Evolutionary conservation across 1,140 invertebrate genomes (phyloP), one percentile per base, ranked within the genome.

Genomic region (Diorhabda elongata): DNA sequence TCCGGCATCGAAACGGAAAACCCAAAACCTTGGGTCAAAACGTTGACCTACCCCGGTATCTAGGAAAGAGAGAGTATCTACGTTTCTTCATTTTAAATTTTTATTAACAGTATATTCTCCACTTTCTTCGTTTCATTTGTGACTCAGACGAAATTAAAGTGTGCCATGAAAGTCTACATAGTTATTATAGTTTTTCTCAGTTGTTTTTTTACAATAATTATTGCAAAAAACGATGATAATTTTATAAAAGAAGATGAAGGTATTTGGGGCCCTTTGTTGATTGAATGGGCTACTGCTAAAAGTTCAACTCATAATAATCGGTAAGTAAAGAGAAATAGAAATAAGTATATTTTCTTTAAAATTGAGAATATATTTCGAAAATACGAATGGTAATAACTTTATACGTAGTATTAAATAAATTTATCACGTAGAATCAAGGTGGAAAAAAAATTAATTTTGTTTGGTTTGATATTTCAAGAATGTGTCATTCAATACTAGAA

Each of bases 51-150:
- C 47, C 47, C 47, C 47, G 47, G 47, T 52, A 52, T 52, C 47
- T 52, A 52, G 47, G n/a, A 52, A 52, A 52, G 47, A 52, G 47
- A 52, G 47, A 52, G 47, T 52, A 52, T 52, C 47, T n/a, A 52
- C n/a, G n/a, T 52, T 52, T 4, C 47, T 52, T 52, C 47, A 52
- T n/a, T 8, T 8, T 52, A 52, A 52, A 52, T 8, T 52, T 52
- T 52, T 52, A 52, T 52, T 8, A 52, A 52, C 47, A 52, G 47
- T 6, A 5, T 4, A 52, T 8, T 52, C 47, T 52, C n/a, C 47
- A 52, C 47, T 52, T 52, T 52, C 47, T 52, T 52, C 47, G 3
- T 52, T n/a, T 6, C 47, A n/a, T 8, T 52, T 52, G 47, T 52
- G 47, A 52, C n/a, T 52, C 47, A 52, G 47, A 8, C 47, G 47